phyloP scores from a whole-genome alignment of 1,140 invertebrate species.

The Neelides sp. region DNA sequence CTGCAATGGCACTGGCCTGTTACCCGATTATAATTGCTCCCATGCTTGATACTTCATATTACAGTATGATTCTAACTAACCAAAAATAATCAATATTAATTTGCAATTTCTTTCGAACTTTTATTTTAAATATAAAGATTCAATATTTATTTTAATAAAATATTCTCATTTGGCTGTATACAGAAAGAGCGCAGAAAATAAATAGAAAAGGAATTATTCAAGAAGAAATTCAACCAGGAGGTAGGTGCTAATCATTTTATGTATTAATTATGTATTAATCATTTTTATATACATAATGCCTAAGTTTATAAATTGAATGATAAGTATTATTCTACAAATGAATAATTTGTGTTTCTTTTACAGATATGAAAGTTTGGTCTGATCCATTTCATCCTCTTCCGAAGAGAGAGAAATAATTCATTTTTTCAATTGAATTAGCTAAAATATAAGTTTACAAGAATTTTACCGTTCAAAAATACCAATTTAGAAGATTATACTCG shows the following conservation, averaged over 20 bases:
- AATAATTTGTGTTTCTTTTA: constrained; percentile 36
- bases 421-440: no score
- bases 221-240: constrained; percentile 55
- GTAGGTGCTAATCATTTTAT: no score
- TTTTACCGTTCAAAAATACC: no score
- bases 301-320: no score
- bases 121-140: no score
- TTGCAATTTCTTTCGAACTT: constrained; percentile 43
- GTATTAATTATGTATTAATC: no score
- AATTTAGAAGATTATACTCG: no score
- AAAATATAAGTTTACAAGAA: no score
- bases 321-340: no score
- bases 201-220: constrained; percentile 44
- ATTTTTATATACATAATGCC: no score
- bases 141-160: constrained; percentile 13
- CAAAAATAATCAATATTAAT: constrained; percentile 49
- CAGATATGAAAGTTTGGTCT: constrained; percentile 58
- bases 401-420: no score
- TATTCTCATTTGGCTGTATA: constrained; percentile 33
- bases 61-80: constrained; percentile 41
- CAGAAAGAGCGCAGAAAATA: constrained; percentile 45
- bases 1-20: constrained; percentile 36
- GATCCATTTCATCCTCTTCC: no score
- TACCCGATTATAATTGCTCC: constrained; percentile 53
- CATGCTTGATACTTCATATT: constrained; percentile 49